Conservation (phyloP, 2,113 vertebrate species). For the Syngnathoides biaculeatus region DNA sequence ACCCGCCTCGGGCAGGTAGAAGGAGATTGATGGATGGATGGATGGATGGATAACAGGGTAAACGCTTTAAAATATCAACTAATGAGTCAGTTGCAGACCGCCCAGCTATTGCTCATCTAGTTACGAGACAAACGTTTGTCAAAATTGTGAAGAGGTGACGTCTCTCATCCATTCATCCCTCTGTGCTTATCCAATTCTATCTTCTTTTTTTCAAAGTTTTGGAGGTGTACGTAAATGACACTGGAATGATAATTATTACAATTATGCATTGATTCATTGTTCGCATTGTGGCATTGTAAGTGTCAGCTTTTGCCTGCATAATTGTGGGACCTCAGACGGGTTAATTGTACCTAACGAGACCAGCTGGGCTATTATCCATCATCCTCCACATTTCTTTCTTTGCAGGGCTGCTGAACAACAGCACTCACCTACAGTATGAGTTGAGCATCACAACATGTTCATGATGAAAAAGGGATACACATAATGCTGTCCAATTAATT, state of each 20-base stretch:
- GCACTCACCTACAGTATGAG: slow-evolving; percentile 48
- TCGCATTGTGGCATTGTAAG: slow-evolving; percentile 58
- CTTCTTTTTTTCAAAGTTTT: slow-evolving; percentile 54
- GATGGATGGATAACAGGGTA: background rate
- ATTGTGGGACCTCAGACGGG: slow-evolving; percentile 74
- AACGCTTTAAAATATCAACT: background rate
- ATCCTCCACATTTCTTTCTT: slow-evolving; percentile 61
- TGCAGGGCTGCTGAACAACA: slow-evolving; percentile 45
- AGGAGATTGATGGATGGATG: background rate
- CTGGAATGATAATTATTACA: slow-evolving; percentile 71
- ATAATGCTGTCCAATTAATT: slow-evolving; percentile 49
- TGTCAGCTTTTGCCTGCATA: slow-evolving; percentile 63
- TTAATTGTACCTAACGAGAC: slow-evolving; percentile 71
- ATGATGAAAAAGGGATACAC: slow-evolving; percentile 41
- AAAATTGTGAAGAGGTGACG: slow-evolving; percentile 44
- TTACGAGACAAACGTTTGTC: slow-evolving; percentile 56
- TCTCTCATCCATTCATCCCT: slow-evolving; percentile 40
- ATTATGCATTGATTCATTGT: slow-evolving; percentile 75
- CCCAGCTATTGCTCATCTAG: slow-evolving; percentile 18
- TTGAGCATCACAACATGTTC: slow-evolving; percentile 49
- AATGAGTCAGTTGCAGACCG: slow-evolving; percentile 2
- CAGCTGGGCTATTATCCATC: slow-evolving; percentile 74
- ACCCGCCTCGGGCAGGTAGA: too few relatives aligned
- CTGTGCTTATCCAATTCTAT: slow-evolving; percentile 60
- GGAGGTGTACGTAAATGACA: slow-evolving; percentile 59